phyloP scores from a whole-genome alignment of 2,888 invertebrate genomes.

The Sialis lutaria region DNA sequence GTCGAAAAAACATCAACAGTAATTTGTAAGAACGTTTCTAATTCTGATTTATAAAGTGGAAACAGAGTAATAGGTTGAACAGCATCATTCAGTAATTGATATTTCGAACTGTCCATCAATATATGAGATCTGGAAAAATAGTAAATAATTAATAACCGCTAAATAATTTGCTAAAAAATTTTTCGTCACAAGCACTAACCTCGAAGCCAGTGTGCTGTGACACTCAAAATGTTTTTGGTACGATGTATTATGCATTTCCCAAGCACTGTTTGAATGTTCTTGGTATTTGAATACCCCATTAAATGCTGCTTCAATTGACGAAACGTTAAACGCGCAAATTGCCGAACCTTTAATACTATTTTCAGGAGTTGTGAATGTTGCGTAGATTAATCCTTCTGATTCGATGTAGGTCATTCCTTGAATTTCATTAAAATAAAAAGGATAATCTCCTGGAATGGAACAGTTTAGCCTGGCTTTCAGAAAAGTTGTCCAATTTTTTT shows the following conservation, averaged over 20 bases:
- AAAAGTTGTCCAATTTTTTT: conserved; percentile 84
- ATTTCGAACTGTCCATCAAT: conserved; percentile 48
- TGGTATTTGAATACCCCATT: conserved; percentile 77
- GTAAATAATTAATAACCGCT: too few species aligned
- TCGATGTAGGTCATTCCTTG: conserved; percentile 65
- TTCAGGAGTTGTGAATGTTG: conserved; percentile 69
- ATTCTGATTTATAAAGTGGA: conserved; percentile 51
- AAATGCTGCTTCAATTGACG: conserved; percentile 63
- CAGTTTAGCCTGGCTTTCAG: conserved; percentile 74
- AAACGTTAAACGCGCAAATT: conserved; percentile 77
- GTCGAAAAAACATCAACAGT: conserved; percentile 67
- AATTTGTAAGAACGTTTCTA: conserved; percentile 59
- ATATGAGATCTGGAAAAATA: conserved; percentile 24
- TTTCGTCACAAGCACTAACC: background rate
- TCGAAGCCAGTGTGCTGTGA: conserved; percentile 21
- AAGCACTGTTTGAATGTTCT: conserved; percentile 53
- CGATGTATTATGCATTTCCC: conserved; percentile 47
- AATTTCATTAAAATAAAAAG: conserved; percentile 80
- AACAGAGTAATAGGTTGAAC: conserved; percentile 53
- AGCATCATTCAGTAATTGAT: conserved; percentile 76
- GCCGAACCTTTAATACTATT: conserved; percentile 85
- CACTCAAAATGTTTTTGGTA: conserved; percentile 47
- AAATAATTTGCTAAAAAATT: too few species aligned
- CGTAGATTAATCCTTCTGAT: conserved; percentile 62
- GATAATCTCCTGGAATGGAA: conserved; percentile 67